Conservation (phyloP, 2,113 vertebrate genomes). For the Rhinolophus ferrumequinum region DNA sequence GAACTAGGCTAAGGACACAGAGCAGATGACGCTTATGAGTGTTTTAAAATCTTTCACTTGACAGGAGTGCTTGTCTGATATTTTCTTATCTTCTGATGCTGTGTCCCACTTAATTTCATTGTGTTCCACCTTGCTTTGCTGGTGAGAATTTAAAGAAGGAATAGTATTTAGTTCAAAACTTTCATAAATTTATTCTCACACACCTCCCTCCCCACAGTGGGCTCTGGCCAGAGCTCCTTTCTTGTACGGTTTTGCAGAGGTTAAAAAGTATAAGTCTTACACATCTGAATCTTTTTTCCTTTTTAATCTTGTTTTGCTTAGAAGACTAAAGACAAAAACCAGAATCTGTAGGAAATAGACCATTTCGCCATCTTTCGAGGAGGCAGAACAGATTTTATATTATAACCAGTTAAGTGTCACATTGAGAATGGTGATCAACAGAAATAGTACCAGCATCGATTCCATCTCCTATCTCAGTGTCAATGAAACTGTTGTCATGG, state of each 20-base stretch:
- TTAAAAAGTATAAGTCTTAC: background rate
- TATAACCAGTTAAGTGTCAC: conserved; percentile 7
- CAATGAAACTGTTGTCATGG: conserved; percentile 3
- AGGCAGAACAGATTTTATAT: background rate
- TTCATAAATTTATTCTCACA: background rate
- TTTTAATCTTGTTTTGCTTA: conserved; percentile 8
- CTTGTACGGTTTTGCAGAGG: background rate
- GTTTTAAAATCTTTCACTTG: conserved; percentile 25
- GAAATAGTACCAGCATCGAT: background rate
- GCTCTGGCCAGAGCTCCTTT: background rate
- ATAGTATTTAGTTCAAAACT: background rate
- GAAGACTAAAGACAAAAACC: conserved; percentile 28
- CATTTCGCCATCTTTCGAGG: background rate
- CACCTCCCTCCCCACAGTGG: background rate
- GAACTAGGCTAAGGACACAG: background rate
- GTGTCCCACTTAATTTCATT: background rate
- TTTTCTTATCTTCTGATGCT: background rate
- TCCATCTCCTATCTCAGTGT: background rate
- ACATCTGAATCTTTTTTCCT: background rate
- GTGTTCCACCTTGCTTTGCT: background rate
- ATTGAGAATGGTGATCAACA: conserved; percentile 1
- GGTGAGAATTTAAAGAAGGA: conserved; percentile 13
- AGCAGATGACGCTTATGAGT: background rate
- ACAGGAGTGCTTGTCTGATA: background rate
- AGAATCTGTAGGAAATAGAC: background rate